Percentiles rank a stretch among this genome's conserved stretches.
Evolutionary conservation across 2,888 invertebrate genomes (phyloP).

Genomic region (Papilio elwesi): DNA sequence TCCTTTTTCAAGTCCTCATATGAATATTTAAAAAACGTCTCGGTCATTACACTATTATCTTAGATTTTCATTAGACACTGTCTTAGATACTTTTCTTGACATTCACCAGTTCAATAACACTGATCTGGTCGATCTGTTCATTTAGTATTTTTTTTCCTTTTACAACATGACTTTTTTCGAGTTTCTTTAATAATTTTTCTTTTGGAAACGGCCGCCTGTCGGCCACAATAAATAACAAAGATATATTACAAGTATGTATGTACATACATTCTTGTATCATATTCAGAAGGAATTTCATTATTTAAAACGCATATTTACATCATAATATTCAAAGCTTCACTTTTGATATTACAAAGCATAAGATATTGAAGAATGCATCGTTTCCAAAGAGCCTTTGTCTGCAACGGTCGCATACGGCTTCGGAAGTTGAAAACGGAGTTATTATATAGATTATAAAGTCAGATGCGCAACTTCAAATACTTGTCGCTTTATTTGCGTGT

Average conservation of each 20-base stretch:
- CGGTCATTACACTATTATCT: too few relatives aligned
- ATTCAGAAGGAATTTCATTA: slow-evolving; percentile 13
- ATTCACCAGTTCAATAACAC: too few relatives aligned
- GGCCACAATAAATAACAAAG: not conserved
- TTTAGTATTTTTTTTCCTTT: too few relatives aligned
- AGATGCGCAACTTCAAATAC: not conserved
- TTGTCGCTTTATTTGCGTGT: too few relatives aligned
- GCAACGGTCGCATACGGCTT: not conserved
- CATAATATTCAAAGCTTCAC: slow-evolving; percentile 19
- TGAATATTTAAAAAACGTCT: too few relatives aligned
- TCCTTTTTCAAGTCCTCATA: not conserved
- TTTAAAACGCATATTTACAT: slow-evolving; percentile 13
- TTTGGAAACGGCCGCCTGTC: too few relatives aligned
- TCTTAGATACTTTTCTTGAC: too few relatives aligned
- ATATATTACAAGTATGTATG: not conserved
- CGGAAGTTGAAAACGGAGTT: slow-evolving; percentile 27
- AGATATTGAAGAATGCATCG: slow-evolving; percentile 33
- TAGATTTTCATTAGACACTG: too few relatives aligned
- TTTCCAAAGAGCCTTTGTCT: slow-evolving; percentile 26
- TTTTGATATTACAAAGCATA: slow-evolving; percentile 20
- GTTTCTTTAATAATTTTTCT: too few relatives aligned
- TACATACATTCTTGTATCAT: not conserved
- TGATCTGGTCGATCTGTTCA: too few relatives aligned
- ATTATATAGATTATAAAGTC: slow-evolving; percentile 15
- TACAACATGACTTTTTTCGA: too few relatives aligned